These are phyloP conservation scores for Scortum barcoo DNA, from an alignment of 2,113 vertebrate genomes.

Conservation along the genomic window DNA sequence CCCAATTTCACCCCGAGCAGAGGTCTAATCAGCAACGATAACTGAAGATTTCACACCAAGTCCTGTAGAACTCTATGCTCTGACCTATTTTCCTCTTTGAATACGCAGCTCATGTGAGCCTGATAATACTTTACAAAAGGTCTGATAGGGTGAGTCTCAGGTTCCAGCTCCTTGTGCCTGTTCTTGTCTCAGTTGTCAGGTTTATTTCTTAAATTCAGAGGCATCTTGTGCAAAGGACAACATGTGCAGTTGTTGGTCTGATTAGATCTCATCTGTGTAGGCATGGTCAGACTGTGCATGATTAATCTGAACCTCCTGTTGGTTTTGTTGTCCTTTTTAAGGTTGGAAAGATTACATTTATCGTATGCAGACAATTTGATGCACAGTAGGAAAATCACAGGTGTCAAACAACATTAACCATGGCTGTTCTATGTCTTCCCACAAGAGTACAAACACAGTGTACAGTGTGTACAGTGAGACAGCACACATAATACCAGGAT, in stretches of 20 bases:
- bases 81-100: not conserved
- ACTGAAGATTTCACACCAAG: not conserved
- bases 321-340: not conserved
- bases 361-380: not conserved
- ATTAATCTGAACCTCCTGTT: constrained; percentile 12
- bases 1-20: no score
- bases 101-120: not conserved
- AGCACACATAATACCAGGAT: not conserved
- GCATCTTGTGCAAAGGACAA: not conserved
- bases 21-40: not conserved
- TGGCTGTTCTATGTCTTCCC: no score
- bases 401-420: not conserved
- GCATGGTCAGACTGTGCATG: not conserved
- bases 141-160: not conserved
- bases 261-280: not conserved
- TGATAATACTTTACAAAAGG: not conserved
- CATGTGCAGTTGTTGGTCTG: not conserved
- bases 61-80: no score
- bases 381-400: not conserved
- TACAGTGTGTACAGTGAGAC: not conserved
- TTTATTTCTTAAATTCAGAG: not conserved
- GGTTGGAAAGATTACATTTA: not conserved
- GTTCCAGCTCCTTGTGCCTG: not conserved
- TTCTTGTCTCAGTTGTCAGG: not conserved
- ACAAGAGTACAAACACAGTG: no score